These are phyloP conservation scores for Perccottus glenii DNA, from an alignment of 2,113 vertebrate genomes.

Conservation along the genomic window DNA sequence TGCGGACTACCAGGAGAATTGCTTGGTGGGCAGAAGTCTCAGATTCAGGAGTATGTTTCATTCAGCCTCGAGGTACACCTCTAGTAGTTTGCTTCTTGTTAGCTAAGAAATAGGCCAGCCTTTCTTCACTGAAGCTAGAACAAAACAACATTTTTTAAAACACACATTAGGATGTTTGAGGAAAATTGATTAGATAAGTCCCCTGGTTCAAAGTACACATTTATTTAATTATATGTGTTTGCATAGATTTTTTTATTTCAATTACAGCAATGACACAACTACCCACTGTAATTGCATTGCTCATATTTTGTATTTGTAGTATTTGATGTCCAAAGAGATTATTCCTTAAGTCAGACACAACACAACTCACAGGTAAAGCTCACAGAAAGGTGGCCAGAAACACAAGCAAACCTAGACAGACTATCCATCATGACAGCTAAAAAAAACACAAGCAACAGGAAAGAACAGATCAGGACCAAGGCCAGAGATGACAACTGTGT, in stretches of 20 bases:
- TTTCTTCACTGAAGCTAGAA: background rate
- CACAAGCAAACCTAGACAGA: constrained; percentile 29
- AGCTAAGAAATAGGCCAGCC: background rate
- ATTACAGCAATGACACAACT: background rate
- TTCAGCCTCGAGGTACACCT: constrained; percentile 45
- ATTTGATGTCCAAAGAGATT: constrained; percentile 19
- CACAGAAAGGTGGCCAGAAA: constrained; percentile 30
- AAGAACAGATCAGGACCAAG: constrained; percentile 4
- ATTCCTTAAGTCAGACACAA: constrained; percentile 14
- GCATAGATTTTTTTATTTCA: too few relatives aligned
- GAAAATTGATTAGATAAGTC: too few relatives aligned
- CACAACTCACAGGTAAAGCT: constrained; percentile 25
- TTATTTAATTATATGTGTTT: too few relatives aligned
- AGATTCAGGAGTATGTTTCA: constrained; percentile 73
- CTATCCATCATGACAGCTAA: constrained; percentile 26
- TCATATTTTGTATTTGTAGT: constrained; percentile 8
- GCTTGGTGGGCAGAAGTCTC: constrained; percentile 69
- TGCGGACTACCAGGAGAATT: constrained; percentile 64
- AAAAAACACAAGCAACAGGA: constrained; percentile 11
- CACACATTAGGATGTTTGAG: too few relatives aligned
- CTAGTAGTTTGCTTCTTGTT: constrained; percentile 14
- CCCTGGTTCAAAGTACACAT: too few relatives aligned
- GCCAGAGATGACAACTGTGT: constrained; percentile 18
- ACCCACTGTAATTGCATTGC: background rate
- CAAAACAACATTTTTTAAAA: too few relatives aligned